These are phyloP conservation scores for Oryzias melastigma DNA, from an alignment of 2,113 vertebrate species.

Conservation along the genomic window DNA sequence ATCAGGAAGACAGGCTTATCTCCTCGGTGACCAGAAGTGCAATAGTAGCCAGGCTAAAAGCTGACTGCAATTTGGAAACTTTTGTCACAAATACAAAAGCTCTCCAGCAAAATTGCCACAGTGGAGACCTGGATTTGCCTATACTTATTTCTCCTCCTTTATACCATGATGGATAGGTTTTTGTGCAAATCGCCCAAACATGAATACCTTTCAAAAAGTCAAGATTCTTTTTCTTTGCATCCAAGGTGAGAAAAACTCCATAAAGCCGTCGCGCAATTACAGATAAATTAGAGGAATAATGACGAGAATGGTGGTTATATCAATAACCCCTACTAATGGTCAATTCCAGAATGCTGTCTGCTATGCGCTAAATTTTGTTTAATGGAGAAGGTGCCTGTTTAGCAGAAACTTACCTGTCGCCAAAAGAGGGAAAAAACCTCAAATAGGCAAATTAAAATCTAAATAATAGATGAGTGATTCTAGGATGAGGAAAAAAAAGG, in stretches of 20 bases:
- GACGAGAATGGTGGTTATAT: constrained; percentile 75
- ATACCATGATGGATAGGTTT: constrained; percentile 52
- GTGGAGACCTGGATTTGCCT: constrained; percentile 47
- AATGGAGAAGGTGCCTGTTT: constrained; percentile 78
- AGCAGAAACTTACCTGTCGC: constrained; percentile 73
- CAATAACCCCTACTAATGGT: constrained; percentile 77
- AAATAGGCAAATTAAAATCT: constrained; percentile 82
- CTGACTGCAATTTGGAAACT: constrained; percentile 69
- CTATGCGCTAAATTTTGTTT: constrained; percentile 75
- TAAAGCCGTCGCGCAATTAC: constrained; percentile 72
- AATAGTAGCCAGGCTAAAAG: constrained; percentile 50
- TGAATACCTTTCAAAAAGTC: constrained; percentile 58
- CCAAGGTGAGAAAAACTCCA: constrained; percentile 69
- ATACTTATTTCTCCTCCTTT: constrained; percentile 28
- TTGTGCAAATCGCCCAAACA: constrained; percentile 52
- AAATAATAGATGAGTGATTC: constrained; percentile 82
- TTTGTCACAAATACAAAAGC: constrained; percentile 72
- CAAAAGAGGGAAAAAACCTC: constrained; percentile 77
- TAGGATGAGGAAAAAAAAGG: constrained; percentile 68
- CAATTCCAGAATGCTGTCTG: constrained; percentile 75
- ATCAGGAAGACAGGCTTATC: constrained; percentile 58
- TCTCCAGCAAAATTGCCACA: constrained; percentile 53
- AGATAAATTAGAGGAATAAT: constrained; percentile 76
- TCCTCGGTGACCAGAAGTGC: constrained; percentile 56
- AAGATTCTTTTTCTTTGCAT: constrained; percentile 49